Evolutionary conservation across 1,140 invertebrate genomes (phyloP), one percentile per base, ranked within the genome.

Genomic region (Euwallacea fornicatus): DNA sequence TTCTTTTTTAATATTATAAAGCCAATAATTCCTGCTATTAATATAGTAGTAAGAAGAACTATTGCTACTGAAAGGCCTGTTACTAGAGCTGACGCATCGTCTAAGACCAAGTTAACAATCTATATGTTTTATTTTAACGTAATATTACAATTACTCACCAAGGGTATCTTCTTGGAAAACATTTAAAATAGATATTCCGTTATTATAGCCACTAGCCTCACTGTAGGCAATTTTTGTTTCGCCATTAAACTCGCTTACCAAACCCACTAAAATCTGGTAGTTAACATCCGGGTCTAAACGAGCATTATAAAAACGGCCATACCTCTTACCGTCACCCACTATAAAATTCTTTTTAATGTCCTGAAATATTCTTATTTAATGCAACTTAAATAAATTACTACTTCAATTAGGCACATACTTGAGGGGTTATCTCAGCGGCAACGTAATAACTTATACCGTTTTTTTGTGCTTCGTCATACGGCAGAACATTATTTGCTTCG

Each of bases 261-360:
- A 81, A 8, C 90, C 92, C 55, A 94, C 78, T 55, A 90, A 88
- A 7, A 96, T 84, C 72, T 90, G 88, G 74, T 91, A 89, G 76
- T 89, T 84, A 73, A 82, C 82, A 13, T 86, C 83, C 47, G 85
- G 78, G 53, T 89, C 83, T 16, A 96, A 80, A 0, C 92, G 93
- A 9, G 88, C 89, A 84, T 97, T 97, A 66, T 87, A 89, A 79
- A 88, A 96, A 0, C 87, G 87, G 71, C 91, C 90, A 78, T 94
- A 93, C 7, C 83, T 87, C 62, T 83, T 84, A 16, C 87, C 87
- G 83, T 95, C 89, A 10, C 94, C 94, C 55, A 97, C 87, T 6
- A 86, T 83, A 83, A 96, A 96, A 21, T 85, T 83, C 77, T 83
- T 77, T 69, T 83, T 84, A 69, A 83, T 88, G 80, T 82, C 84